Evolutionary conservation across 2,797 vertebrate species (phyloP).

Genomic region (Eleutherodactylus coqui): DNA sequence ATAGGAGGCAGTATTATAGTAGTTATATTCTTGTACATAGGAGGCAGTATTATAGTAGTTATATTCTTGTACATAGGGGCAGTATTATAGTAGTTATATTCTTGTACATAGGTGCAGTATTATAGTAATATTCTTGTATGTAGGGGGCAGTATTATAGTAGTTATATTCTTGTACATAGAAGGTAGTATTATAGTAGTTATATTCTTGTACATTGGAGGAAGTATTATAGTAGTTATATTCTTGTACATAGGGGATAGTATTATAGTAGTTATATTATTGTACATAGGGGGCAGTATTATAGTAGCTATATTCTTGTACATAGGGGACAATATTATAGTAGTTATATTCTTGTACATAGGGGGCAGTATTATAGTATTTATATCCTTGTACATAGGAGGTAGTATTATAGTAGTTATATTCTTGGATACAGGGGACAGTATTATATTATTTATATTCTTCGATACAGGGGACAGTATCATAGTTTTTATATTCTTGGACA

Average conservation of each 20-base stretch:
- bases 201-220: not conserved
- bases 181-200: conserved; percentile 8
- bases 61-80: not conserved
- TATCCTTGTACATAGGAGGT: not conserved
- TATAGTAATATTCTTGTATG: conserved; percentile 1
- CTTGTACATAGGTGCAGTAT: not conserved
- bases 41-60: conserved; percentile 6
- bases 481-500: too few relatives aligned
- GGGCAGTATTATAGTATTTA: not conserved
- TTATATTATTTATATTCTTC: too few relatives aligned
- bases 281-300: not conserved
- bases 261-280: conserved; percentile 8
- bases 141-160: conserved; percentile 2
- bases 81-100: conserved; percentile 19
- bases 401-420: too few relatives aligned
- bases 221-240: conserved; percentile 12
- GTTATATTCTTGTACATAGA: conserved; percentile 4
- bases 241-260: not conserved
- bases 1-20: not conserved
- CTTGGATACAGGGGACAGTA: too few relatives aligned
- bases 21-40: too few relatives aligned
- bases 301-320: conserved; percentile 1
- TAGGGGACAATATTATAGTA: not conserved
- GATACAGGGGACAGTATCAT: too few relatives aligned
- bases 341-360: too few relatives aligned